phyloP scores from a whole-genome alignment of 2,113 vertebrate genomes.

The Ailuropoda melanoleuca region DNA sequence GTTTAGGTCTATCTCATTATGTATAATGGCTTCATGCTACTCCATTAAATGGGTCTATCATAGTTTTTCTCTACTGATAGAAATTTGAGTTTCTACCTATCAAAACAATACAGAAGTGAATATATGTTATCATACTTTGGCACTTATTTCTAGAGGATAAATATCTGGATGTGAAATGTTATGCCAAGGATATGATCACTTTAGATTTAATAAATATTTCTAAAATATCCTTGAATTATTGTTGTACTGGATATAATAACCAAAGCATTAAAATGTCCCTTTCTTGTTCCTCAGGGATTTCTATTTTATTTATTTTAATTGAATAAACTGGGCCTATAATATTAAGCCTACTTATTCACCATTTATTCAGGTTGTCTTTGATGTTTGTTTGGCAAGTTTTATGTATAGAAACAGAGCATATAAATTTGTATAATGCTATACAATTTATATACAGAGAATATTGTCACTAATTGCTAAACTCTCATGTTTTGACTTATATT shows the following conservation, averaged over 20 bases:
- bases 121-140: neutral
- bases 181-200: neutral
- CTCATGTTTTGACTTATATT: neutral
- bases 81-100: neutral
- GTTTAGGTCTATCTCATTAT: neutral
- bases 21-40: neutral
- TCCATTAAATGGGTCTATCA: neutral
- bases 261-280: neutral
- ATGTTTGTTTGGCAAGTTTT: neutral
- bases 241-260: neutral
- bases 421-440: neutral
- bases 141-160: conserved; percentile 15
- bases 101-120: neutral
- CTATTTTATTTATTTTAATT: neutral
- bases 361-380: neutral
- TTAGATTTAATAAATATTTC: conserved; percentile 1
- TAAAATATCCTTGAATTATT: neutral
- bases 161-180: neutral
- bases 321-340: neutral
- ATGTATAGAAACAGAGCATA: neutral
- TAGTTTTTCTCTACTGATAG: neutral
- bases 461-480: neutral
- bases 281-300: neutral
- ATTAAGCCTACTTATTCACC: neutral
- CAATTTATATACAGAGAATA: neutral